Base-by-base conservation (phyloP, 2,888 invertebrate genomes). In the Tetragnatha montana region DNA sequence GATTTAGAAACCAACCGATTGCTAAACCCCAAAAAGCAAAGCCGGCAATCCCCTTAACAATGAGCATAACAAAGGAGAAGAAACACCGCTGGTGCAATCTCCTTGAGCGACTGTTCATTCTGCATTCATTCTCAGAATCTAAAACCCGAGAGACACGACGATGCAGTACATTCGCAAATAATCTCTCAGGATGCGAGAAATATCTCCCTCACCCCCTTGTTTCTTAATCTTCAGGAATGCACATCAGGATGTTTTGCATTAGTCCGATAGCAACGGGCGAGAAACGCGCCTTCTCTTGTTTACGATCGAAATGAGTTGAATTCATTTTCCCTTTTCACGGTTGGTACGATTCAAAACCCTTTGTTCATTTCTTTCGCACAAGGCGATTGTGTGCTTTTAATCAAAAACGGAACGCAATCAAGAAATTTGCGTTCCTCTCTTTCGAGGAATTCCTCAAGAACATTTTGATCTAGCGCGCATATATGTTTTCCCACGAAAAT, bases 391-490 rank as follows among this genome's bases (percentile, higher is more conserved):
- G 60, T 17, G 60, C 60, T 60, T 51, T 78, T 78, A 78, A 78
- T 78, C 78, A 78, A 78, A n/a, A 78, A 78, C 78, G 60, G 60
- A 60, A 78, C 17, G 51, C 21, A 78, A 78, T 78, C 78, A 78
- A 51, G 51, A 22, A 22, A 21, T 51, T 22, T 22, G 19, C 17
- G 22, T 51, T 22, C 60, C 7, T 60, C 19, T 51, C 21, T 78
- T 21, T 78, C 14, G 19, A 21, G 1, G 51, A 75, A 35, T 75
- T 49, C 19, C 10, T 75, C 75, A 17, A n/a, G 49, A 47, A 75
- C 75, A 47, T 73, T 73, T 35, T 19, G n/a, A 75, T 6, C 12
- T 17, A 78, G 22, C 35, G 35, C 4, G 35, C n/a, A n/a, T n/a
- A n/a, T n/a, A n/a, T 35, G 35, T 35, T 35, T 35, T 35, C 35